phyloP scores from a whole-genome alignment of 2,888 invertebrate genomes.

The Tribolium freemani region DNA sequence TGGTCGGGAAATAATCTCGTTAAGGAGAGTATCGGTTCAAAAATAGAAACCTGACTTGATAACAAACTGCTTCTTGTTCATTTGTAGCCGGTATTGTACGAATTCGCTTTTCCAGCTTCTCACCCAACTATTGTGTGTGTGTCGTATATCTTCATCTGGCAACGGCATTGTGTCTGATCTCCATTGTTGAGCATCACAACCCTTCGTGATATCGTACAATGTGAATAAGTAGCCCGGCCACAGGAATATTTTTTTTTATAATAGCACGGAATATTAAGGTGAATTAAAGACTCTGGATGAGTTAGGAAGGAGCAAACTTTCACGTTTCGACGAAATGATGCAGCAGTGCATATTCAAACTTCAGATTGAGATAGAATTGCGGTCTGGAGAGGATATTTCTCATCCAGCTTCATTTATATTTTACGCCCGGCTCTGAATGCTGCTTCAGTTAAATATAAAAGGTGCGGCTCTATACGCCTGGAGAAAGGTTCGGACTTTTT shows the following conservation, averaged over 20 bases:
- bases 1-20: not conserved
- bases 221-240: slow-evolving; percentile 19
- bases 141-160: slow-evolving; percentile 56
- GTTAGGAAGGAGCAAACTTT: not conserved
- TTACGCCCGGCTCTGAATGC: slow-evolving; percentile 26
- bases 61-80: slow-evolving; percentile 44
- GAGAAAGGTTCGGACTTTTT: slow-evolving; percentile 29
- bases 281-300: not conserved
- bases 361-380: slow-evolving; percentile 24
- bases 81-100: slow-evolving; percentile 49
- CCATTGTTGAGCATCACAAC: slow-evolving; percentile 49
- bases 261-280: not conserved
- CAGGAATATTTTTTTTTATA: slow-evolving; percentile 8
- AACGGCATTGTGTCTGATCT: slow-evolving; percentile 54
- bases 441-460: slow-evolving; percentile 29
- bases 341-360: slow-evolving; percentile 34
- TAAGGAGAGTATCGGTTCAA: slow-evolving; percentile 21
- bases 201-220: slow-evolving; percentile 27
- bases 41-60: slow-evolving; percentile 40
- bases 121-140: slow-evolving; percentile 50
- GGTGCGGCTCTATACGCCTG: slow-evolving; percentile 26
- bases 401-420: slow-evolving; percentile 38
- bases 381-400: slow-evolving; percentile 15
- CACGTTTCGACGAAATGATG: not conserved
- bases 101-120: slow-evolving; percentile 51